These are phyloP conservation scores for Strigops habroptila DNA, from an alignment of 2,113 vertebrate genomes.

Conservation along the genomic window DNA sequence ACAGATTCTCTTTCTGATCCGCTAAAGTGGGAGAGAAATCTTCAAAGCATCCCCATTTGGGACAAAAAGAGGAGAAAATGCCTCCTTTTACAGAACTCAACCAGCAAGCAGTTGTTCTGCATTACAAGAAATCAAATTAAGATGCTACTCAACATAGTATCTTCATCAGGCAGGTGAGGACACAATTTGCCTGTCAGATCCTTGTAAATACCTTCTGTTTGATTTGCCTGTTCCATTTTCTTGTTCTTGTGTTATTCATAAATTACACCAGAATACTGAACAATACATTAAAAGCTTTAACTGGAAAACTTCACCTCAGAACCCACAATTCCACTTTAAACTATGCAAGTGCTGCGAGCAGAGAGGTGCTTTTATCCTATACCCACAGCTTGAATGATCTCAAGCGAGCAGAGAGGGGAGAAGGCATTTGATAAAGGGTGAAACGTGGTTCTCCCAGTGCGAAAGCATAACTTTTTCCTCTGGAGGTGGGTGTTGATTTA, in stretches of 20 bases:
- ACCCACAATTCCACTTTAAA: neutral
- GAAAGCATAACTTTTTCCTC: neutral
- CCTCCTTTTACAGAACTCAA: neutral
- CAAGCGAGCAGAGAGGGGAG: neutral
- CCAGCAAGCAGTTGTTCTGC: neutral
- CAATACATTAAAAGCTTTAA: neutral
- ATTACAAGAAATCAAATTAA: neutral
- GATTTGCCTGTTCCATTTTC: neutral
- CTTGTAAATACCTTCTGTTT: neutral
- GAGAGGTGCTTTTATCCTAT: neutral
- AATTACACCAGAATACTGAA: neutral
- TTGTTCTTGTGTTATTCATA: neutral
- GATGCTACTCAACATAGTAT: neutral
- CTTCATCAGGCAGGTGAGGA: neutral
- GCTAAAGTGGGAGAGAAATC: neutral
- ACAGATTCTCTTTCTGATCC: neutral
- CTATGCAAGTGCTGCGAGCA: neutral
- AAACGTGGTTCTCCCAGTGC: neutral
- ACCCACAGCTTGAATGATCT: rapidly evolving
- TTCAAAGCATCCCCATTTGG: neutral
- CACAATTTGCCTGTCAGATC: too few species aligned
- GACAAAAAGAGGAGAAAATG: too few species aligned
- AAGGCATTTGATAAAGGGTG: neutral
- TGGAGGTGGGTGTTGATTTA: neutral
- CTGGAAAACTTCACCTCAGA: neutral